phyloP scores from a whole-genome alignment of 2,888 invertebrate species.

The Harpagoxenus sublaevis region DNA sequence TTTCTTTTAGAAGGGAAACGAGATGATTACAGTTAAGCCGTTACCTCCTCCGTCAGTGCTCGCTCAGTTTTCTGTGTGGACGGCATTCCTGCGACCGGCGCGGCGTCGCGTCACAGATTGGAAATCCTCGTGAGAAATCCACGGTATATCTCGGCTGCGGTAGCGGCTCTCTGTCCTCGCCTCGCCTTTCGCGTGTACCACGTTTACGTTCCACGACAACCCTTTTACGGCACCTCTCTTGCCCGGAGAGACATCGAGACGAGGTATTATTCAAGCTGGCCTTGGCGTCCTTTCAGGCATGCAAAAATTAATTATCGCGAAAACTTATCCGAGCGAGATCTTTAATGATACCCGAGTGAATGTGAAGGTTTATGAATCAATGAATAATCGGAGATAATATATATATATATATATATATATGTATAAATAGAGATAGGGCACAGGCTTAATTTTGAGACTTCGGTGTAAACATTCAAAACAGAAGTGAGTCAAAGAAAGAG shows the following conservation, averaged over 20 bases:
- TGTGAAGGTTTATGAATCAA: neutral
- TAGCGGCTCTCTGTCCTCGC: constrained; percentile 43
- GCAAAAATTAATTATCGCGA: neutral
- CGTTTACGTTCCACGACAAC: neutral
- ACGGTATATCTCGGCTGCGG: constrained; percentile 42
- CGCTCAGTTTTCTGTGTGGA: constrained; percentile 72
- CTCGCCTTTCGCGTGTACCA: neutral
- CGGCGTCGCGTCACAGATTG: constrained; percentile 61
- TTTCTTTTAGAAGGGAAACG: constrained; percentile 82
- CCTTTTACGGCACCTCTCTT: constrained; percentile 9
- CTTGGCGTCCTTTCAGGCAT: neutral
- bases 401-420: too few species aligned
- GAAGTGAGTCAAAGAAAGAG: neutral
- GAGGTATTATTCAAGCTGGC: neutral
- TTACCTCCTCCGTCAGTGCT: constrained; percentile 44
- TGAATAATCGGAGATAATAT: neutral
- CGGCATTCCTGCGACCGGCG: constrained; percentile 67
- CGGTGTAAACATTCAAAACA: neutral
- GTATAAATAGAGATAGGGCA: neutral
- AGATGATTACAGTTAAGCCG: constrained; percentile 79
- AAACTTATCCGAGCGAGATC: neutral
- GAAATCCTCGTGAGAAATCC: constrained; percentile 67
- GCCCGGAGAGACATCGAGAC: neutral
- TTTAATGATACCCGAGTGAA: neutral
- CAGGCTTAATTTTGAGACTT: neutral